Base-by-base conservation (phyloP, 2,888 invertebrate species). In the Ashinkailepas kermadecensis region DNA sequence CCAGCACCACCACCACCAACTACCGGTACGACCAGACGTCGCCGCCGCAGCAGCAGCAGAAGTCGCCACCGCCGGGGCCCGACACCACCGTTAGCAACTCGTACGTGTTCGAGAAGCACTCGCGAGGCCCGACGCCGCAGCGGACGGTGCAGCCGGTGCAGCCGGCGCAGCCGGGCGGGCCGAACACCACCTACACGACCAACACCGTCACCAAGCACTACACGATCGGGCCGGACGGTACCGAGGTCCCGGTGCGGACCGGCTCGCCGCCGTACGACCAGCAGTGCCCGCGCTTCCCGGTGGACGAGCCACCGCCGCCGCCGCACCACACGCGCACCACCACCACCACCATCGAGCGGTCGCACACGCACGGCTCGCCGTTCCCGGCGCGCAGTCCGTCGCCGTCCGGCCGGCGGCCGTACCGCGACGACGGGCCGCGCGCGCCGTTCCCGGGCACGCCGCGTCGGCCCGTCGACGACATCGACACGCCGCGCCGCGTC, bases 381-480 rank as follows among this genome's bases (percentile, higher is more conserved):
- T 59, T 79, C 58, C 79, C 79, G 79, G 58, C 58, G 23, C 79
- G 79, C 59, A 58, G 58, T 25, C 79, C 79, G 79, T 79, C 79
- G 11, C 79, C 79, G 57, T 57, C 79, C 13, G 58, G 12, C 4
- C 79, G 79, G 23, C 79, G 79, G 12, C 79, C 79, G 23, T 56
- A 74, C 56, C 58, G 79, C 1, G 79, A 79, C 25, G 79, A 79
- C 59, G 79, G 79, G 15, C 79, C 79, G 79, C 82, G 82, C 10
- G 81, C 82, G 59, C 84, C 84, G 15, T 83, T 84, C 83, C 84
- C 84, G 1, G 82, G 83, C 81, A 81, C 83, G 12, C 84, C 84
- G 62, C 83, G 83, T 23, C 81, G 79, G 23, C 59, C 81, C 21
- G 56, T 74, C 21, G 82, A 81, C 56, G 83, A 83, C 39, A 80